These are phyloP conservation scores for Antrozous pallidus DNA, from an alignment of 2,797 vertebrate species.

Conservation along the genomic window DNA sequence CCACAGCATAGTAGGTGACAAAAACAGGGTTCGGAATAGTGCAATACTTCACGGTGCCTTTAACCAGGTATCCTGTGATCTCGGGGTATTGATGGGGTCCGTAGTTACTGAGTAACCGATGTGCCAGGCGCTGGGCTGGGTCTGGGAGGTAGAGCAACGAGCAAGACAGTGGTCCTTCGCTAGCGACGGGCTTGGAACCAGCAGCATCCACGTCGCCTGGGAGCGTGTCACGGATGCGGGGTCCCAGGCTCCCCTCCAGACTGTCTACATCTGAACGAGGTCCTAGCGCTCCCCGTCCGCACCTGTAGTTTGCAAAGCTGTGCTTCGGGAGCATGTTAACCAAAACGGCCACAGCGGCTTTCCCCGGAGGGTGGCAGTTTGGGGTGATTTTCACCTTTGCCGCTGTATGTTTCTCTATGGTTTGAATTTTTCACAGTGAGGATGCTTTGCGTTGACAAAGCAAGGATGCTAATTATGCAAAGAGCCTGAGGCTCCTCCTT, in stretches of 20 bases:
- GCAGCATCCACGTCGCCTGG: not conserved
- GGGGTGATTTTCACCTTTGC: not conserved
- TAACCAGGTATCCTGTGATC: not conserved
- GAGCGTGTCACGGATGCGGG: not conserved
- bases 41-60: not conserved
- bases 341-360: not conserved
- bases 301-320: fast-evolving
- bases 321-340: not conserved
- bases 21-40: not conserved
- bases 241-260: not conserved
- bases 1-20: not conserved
- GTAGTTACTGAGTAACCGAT: not conserved
- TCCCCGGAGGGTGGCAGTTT: not conserved
- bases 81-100: not conserved
- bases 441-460: not conserved
- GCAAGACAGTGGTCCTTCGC: not conserved
- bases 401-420: not conserved
- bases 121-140: not conserved
- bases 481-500: not conserved
- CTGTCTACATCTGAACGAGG: not conserved
- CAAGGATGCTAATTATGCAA: not conserved
- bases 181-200: no score
- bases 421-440: not conserved
- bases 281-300: not conserved
- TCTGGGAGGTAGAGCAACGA: not conserved